phyloP scores from a whole-genome alignment of 2,888 invertebrate genomes.

The Glaucopsyche alexis region DNA sequence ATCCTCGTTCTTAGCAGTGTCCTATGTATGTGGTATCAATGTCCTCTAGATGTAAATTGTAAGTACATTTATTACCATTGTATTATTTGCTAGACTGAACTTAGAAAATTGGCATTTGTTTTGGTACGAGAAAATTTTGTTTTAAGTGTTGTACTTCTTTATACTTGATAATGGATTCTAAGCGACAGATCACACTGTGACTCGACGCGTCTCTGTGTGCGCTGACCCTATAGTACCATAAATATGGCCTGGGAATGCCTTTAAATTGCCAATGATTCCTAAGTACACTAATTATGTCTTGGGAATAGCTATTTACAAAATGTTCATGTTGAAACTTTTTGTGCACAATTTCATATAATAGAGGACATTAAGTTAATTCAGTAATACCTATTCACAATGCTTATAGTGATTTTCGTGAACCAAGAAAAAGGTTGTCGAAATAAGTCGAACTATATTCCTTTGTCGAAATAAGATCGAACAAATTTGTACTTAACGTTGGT shows the following conservation, averaged over 20 bases:
- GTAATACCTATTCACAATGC: conserved; percentile 11
- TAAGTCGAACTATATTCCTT: conserved; percentile 63
- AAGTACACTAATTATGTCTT: too few species aligned
- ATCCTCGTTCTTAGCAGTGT: conserved; percentile 45
- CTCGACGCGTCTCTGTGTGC: too few species aligned
- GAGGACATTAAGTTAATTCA: conserved; percentile 37
- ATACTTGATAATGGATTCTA: too few species aligned
- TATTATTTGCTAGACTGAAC: conserved; percentile 9
- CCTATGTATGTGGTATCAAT: conserved; percentile 56
- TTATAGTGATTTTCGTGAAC: conserved; percentile 47
- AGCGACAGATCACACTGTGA: too few species aligned
- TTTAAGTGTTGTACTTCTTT: too few species aligned
- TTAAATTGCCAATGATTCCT: too few species aligned
- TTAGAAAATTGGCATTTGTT: background rate
- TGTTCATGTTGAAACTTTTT: background rate
- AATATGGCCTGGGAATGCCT: too few species aligned
- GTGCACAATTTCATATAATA: background rate
- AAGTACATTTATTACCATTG: background rate
- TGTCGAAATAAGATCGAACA: conserved; percentile 72
- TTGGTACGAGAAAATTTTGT: background rate
- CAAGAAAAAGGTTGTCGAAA: conserved; percentile 73
- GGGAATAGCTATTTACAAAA: too few species aligned
- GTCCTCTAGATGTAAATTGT: conserved; percentile 52
- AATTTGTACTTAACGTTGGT: conserved; percentile 77
- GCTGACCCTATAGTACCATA: too few species aligned